Evolutionary conservation across 2,888 invertebrate genomes (phyloP).

Genomic region (Nemurella pictetii): DNA sequence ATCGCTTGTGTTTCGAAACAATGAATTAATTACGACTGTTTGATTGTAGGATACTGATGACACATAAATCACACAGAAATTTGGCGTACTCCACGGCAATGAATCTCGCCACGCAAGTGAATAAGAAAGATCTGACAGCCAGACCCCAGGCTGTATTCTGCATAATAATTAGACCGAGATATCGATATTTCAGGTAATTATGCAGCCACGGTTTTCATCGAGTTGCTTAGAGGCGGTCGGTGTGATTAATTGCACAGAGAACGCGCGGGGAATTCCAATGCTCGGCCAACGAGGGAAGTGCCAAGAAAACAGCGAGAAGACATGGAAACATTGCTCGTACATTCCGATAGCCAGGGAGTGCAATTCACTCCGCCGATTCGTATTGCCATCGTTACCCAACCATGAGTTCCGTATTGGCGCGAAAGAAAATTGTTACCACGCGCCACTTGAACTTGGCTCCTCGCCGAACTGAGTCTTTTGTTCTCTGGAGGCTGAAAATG

Average conservation of each 20-base stretch:
- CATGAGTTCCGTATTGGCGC: neutral
- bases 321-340: neutral
- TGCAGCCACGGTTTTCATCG: neutral
- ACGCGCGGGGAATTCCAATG: neutral
- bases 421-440: neutral
- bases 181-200: neutral
- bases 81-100: neutral
- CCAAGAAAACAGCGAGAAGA: neutral
- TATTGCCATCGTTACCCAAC: neutral
- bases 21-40: too few species aligned
- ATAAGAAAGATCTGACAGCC: neutral
- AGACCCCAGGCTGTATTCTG: too few species aligned
- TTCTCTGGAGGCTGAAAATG: neutral
- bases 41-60: too few species aligned
- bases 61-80: too few species aligned
- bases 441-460: too few species aligned
- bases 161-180: neutral
- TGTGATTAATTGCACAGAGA: neutral
- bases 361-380: neutral
- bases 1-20: too few species aligned
- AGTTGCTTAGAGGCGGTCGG: neutral
- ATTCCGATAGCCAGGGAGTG: neutral
- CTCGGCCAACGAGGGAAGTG: neutral
- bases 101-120: neutral
- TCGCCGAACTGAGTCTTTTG: neutral